Percentiles rank a stretch among this genome's conserved stretches.
These are phyloP conservation scores for Baccha elongata DNA, from an alignment of 2,888 invertebrate genomes.

Conservation along the genomic window DNA sequence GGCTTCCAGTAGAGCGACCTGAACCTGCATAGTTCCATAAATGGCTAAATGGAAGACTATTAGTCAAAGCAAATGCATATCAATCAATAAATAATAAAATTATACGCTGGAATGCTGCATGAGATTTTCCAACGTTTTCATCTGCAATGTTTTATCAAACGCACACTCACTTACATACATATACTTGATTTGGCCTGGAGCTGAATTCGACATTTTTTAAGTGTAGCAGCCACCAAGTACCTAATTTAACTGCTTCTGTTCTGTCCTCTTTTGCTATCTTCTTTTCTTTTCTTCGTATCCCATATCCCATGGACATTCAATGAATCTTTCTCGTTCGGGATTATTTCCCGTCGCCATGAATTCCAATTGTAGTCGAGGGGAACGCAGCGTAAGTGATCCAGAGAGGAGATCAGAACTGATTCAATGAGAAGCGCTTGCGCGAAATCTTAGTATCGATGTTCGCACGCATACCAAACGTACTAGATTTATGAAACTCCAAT, in stretches of 20 bases:
- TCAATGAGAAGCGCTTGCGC: slow-evolving; percentile 53
- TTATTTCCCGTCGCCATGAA: slow-evolving; percentile 65
- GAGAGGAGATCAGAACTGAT: slow-evolving; percentile 56
- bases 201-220: slow-evolving; percentile 61
- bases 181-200: slow-evolving; percentile 51
- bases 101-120: slow-evolving; percentile 63
- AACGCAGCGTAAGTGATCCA: background rate
- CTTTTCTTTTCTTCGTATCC: slow-evolving; percentile 25
- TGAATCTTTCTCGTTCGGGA: slow-evolving; percentile 49
- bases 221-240: slow-evolving; percentile 5
- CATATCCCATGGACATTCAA: slow-evolving; percentile 52
- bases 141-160: slow-evolving; percentile 17
- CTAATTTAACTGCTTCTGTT: slow-evolving; percentile 63
- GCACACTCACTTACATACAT: background rate
- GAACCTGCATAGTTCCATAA: slow-evolving; percentile 43
- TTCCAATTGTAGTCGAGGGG: slow-evolving; percentile 4
- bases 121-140: slow-evolving; percentile 57
- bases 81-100: slow-evolving; percentile 72
- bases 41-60: slow-evolving; percentile 66
- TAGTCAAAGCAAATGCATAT: slow-evolving; percentile 72
- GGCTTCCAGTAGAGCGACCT: slow-evolving; percentile 56
- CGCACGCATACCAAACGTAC: slow-evolving; percentile 41
- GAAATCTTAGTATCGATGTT: slow-evolving; percentile 36
- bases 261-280: slow-evolving; percentile 27
- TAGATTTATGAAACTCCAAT: slow-evolving; percentile 59